Base-by-base conservation (phyloP, 2,888 invertebrate genomes). In the Dexiosoma caninum region DNA sequence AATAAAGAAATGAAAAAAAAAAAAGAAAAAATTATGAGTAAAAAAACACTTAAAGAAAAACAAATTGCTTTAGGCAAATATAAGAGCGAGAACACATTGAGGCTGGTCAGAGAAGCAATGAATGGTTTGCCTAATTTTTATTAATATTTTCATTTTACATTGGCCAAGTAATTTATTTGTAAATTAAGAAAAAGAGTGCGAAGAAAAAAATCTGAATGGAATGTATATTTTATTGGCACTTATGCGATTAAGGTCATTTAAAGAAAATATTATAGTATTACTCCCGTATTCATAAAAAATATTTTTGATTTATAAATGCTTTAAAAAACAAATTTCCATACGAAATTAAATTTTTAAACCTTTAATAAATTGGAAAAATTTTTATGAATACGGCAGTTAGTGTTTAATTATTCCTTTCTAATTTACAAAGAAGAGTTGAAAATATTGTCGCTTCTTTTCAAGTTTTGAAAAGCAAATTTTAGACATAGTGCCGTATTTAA, bases 71-170 rank as follows among this genome's bases (percentile, higher is more conserved):
- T 16, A 40, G 59, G 12, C 12, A 46, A 12, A 10, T 35, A 37
- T 37, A 8, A 46, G 27, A 37, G 16, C n/a, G 19, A 19, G 10
- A 40, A 51, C 40, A 51, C 21, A 60, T 51, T 37, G 23, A 19
- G 46, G 30, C 46, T 44, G 69, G 44, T 57, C 46, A 40, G 32
- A 35, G 8, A 8, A 70, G 19, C 6, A 30, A 40, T 23, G 1
- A 30, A 40, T 23, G 1, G 1, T 42, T 55, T 27, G 51, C 21
- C 42, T 57, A 77, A 77, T 72, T 80, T 72, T 72, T 77, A 77
- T 77, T 71, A 72, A 80, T 67, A 80, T 77, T 77, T 76, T 62
- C 49, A 69, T 35, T n/a, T n/a, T n/a, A 77, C 72, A 77, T 81
- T 77, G 77, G 44, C 49, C 62, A 72, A 69, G 46, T 35, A 67